These are phyloP conservation scores for Sardina pilchardus DNA, from an alignment of 2,113 vertebrate genomes.

Conservation along the genomic window DNA sequence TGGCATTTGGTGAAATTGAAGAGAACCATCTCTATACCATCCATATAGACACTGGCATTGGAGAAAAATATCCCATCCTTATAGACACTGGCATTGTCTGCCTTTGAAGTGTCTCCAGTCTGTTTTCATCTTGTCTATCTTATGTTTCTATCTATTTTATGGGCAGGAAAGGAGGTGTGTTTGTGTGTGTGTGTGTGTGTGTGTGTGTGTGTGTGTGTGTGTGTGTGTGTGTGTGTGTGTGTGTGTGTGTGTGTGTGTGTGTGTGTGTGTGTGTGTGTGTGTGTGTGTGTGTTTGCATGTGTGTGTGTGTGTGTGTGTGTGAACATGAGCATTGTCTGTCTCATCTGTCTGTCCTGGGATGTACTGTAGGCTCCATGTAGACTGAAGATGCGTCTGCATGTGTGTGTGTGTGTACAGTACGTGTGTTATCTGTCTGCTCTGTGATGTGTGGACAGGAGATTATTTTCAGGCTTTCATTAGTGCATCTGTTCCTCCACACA, in stretches of 20 bases:
- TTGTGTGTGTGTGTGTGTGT: not conserved
- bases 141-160: not conserved
- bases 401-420: no score
- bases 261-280: not conserved
- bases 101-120: not conserved
- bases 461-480: no score
- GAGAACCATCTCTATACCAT: not conserved
- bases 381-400: no score
- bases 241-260: not conserved
- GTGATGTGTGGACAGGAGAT: no score
- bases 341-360: no score
- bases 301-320: not conserved
- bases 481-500: no score
- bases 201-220: not conserved
- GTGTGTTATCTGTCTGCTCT: no score
- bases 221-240: not conserved
- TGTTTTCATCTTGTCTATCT: no score
- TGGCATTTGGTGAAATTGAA: no score
- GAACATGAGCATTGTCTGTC: not conserved
- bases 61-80: not conserved
- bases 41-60: not conserved
- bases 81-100: not conserved
- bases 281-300: not conserved
- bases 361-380: no score
- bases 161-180: not conserved